A percentile compares a stretch with the other conserved stretches of the same genome.
These are phyloP conservation scores for Fulmarus glacialis DNA, from an alignment of 2,113 vertebrate species.

Conservation along the genomic window DNA sequence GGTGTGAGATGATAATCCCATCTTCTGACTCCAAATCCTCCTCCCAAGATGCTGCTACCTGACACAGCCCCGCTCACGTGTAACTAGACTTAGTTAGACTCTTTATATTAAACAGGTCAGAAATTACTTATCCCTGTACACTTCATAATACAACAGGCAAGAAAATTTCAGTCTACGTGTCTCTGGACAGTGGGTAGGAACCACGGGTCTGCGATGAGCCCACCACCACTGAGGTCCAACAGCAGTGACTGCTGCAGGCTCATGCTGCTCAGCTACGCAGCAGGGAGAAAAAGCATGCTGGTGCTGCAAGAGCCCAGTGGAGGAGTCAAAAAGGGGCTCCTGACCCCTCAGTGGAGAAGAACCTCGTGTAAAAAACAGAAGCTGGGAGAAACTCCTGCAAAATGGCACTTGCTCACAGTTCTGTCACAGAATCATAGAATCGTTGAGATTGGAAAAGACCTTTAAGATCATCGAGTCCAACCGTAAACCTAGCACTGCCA, in stretches of 20 bases:
- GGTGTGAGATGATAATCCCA: rapidly evolving
- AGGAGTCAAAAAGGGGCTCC: background rate
- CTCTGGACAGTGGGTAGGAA: background rate
- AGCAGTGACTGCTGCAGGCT: background rate
- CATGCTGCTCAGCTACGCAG: background rate
- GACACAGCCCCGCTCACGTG: rapidly evolving
- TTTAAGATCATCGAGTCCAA: background rate
- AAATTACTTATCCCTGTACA: background rate
- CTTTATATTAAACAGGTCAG: background rate
- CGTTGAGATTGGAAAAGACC: background rate
- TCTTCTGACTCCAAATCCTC: background rate
- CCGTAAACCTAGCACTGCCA: background rate
- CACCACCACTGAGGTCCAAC: background rate
- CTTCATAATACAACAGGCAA: background rate
- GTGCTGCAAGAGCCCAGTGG: background rate
- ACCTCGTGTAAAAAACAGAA: background rate
- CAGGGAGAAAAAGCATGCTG: rapidly evolving
- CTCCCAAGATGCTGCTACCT: background rate
- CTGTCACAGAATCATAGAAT: background rate
- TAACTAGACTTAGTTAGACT: background rate
- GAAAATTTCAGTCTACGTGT: background rate
- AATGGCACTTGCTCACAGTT: background rate
- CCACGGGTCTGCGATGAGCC: background rate
- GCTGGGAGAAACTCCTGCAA: background rate
- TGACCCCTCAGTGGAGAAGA: background rate